These are phyloP conservation scores for Theodoxus fluviatilis DNA, from an alignment of 2,888 invertebrate genomes.

Conservation along the genomic window DNA sequence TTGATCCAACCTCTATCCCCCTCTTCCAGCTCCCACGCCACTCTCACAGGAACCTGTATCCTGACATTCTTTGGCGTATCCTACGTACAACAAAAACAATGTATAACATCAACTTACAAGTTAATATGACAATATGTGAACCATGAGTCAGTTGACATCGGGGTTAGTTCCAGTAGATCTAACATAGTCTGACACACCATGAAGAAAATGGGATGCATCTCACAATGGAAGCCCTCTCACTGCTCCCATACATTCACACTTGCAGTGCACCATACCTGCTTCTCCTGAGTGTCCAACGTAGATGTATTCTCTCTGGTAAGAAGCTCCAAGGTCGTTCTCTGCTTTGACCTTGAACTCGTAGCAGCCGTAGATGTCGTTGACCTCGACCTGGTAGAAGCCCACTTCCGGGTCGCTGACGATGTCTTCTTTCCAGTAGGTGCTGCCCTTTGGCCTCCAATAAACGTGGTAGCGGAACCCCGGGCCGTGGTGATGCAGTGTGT, in stretches of 20 bases:
- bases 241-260: neutral
- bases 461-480: constrained; percentile 54
- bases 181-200: too few relatives aligned
- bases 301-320: constrained; percentile 51
- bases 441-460: constrained; percentile 48
- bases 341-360: constrained; percentile 56
- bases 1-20: too few relatives aligned
- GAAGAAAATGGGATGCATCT: too few relatives aligned
- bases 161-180: too few relatives aligned
- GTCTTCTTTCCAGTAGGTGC: constrained; percentile 48
- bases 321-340: constrained; percentile 50
- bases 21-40: too few relatives aligned
- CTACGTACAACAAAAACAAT: too few relatives aligned
- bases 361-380: constrained; percentile 49
- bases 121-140: too few relatives aligned
- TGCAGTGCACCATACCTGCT: constrained; percentile 41
- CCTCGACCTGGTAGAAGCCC: constrained; percentile 45
- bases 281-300: constrained; percentile 53
- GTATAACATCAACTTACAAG: too few relatives aligned
- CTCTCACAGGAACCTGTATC: too few relatives aligned
- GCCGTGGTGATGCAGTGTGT: constrained; percentile 50
- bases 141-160: too few relatives aligned
- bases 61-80: too few relatives aligned
- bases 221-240: too few relatives aligned
- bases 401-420: constrained; percentile 41